These are phyloP conservation scores for Lepidochrysops patricia DNA, from an alignment of 2,888 invertebrate genomes.

Conservation along the genomic window DNA sequence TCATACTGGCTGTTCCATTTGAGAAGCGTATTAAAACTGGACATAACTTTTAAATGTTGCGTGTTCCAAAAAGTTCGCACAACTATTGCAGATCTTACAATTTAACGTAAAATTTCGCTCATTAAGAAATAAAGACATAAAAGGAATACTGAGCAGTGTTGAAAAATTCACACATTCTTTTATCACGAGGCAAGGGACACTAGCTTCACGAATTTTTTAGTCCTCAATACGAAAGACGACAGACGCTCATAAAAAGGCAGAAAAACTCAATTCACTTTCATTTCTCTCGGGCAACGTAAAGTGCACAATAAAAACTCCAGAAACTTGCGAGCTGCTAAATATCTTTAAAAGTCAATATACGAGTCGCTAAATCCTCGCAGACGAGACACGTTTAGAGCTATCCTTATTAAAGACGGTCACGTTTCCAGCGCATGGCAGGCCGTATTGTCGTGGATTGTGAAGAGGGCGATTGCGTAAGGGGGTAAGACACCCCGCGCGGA, in stretches of 20 bases:
- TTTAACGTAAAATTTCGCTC: too few relatives aligned
- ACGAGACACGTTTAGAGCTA: slow-evolving; percentile 13
- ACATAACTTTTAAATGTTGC: background rate
- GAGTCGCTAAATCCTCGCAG: slow-evolving; percentile 5
- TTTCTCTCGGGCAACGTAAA: background rate
- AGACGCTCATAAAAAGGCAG: background rate
- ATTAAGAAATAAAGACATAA: too few relatives aligned
- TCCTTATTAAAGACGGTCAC: slow-evolving; percentile 14
- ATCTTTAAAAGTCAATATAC: slow-evolving; percentile 2
- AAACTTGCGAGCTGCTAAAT: background rate
- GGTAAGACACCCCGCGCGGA: background rate
- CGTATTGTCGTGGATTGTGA: slow-evolving; percentile 13
- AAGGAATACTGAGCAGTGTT: too few relatives aligned
- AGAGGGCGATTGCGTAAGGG: slow-evolving; percentile 1
- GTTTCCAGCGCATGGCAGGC: slow-evolving; percentile 10
- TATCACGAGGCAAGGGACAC: too few relatives aligned
- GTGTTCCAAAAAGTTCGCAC: background rate
- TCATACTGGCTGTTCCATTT: background rate
- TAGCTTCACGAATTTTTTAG: background rate
- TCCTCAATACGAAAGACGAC: background rate
- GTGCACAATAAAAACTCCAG: background rate
- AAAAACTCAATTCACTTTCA: background rate
- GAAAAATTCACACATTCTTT: too few relatives aligned
- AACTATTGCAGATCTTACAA: too few relatives aligned
- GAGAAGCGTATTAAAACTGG: background rate